Evolutionary conservation across 2,113 vertebrate genomes (phyloP), one percentile per base, ranked within the genome.

Genomic region (Misgurnus mizolepis): DNA sequence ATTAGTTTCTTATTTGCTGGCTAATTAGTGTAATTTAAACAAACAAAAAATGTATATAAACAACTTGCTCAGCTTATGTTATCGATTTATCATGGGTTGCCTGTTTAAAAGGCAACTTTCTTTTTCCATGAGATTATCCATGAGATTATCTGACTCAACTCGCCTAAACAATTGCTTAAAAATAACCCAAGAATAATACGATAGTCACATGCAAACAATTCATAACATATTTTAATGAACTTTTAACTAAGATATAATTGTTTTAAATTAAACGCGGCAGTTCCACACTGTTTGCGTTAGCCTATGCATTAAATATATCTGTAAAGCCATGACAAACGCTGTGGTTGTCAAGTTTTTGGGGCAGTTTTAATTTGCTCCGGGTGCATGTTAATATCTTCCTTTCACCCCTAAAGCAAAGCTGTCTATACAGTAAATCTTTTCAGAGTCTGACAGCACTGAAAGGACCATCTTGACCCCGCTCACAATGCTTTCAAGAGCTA

Each of bases 401-500:
- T 78, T 53, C 74, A 69, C 67, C 80, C 66, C 50, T 41, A 40
- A 80, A 83, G 75, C 80, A 68, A 83, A 80, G 82, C 87, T 83
- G 83, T 85, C 70, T 71, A 77, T 90, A 91, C 91, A 92, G 90
- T 91, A 88, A 85, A 88, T 87, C 87, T 88, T 85, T 86, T 76
- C 76, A 85, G 86, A 84, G 82, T 88, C 14, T 27, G 80, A 89
- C 87, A 87, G 84, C 76, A 84, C 66, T 89, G 78, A 87, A 78
- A 83, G 85, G 62, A 78, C 80, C 87, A 82, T 88, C 86, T 85
- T 90, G 89, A 92, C 90, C 90, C 89, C 85, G 27, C 86, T 87
- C 79, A 81, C 85, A 86, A 89, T 83, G 88, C 88, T 91, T 88
- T 91, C 87, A 90, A 89, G 86, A 89, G 90, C 83, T 85, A 68